phyloP scores from a whole-genome alignment of 1,140 invertebrate genomes.

The Dolichoris vasculosae region DNA sequence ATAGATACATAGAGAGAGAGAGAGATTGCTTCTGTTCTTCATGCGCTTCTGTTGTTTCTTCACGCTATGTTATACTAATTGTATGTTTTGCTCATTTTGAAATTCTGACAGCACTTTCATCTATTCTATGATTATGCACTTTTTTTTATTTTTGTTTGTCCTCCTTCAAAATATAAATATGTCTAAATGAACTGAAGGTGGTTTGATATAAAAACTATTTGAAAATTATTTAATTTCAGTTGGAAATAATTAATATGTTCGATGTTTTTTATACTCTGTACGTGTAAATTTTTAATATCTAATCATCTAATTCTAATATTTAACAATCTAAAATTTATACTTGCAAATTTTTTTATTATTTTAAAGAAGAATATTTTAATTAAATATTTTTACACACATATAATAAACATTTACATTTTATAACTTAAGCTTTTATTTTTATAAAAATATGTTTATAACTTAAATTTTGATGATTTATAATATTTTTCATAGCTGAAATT shows the following conservation, averaged over 20 bases:
- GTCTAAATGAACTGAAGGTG: neutral
- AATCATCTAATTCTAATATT: no score
- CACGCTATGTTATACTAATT: slow-evolving; percentile 49
- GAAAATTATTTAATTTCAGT: slow-evolving; percentile 7
- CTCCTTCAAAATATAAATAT: neutral
- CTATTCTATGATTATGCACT: slow-evolving; percentile 72
- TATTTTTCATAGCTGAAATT: no score
- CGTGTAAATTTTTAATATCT: neutral
- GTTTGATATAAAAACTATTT: neutral
- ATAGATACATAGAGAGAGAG: no score
- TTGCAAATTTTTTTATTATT: no score
- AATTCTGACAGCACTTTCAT: slow-evolving; percentile 75
- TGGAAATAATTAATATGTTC: neutral
- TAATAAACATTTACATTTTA: no score
- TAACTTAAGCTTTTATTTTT: no score
- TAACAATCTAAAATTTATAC: no score
- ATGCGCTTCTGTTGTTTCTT: slow-evolving; percentile 65
- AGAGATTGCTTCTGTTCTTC: slow-evolving; percentile 64
- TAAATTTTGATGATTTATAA: no score
- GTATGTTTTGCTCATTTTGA: slow-evolving; percentile 68
- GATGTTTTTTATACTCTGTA: neutral
- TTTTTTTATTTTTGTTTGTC: slow-evolving; percentile 29
- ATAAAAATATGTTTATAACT: no score
- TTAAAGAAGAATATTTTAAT: no score
- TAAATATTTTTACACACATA: no score